These are phyloP conservation scores for Merops nubicus DNA, from an alignment of 2,113 vertebrate species.

Conservation along the genomic window DNA sequence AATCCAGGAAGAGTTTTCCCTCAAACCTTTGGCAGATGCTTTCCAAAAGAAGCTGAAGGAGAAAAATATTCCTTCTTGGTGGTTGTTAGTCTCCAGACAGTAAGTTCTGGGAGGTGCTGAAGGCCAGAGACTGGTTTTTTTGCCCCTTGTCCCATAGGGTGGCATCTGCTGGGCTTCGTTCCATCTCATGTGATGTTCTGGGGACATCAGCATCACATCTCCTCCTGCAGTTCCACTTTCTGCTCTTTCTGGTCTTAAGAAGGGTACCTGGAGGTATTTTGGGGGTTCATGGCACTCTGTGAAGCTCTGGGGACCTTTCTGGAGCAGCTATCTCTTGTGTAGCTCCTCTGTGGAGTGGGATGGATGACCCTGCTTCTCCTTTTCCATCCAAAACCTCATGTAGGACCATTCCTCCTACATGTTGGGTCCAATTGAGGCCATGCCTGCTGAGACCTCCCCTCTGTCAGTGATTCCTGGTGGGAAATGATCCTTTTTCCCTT, in stretches of 20 bases:
- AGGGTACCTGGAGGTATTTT: not conserved
- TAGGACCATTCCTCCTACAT: fast-evolving
- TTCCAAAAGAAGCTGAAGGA: not conserved
- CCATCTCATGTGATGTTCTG: not conserved
- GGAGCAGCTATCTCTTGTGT: not conserved
- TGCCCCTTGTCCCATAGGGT: too few species aligned
- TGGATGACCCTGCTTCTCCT: not conserved
- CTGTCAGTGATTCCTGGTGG: not conserved
- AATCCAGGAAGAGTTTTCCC: not conserved
- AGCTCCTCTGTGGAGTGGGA: not conserved
- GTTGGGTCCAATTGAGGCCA: not conserved
- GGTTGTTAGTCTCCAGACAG: too few species aligned
- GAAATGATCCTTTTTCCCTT: not conserved
- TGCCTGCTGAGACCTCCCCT: not conserved
- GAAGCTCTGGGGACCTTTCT: not conserved
- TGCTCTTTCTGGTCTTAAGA: not conserved
- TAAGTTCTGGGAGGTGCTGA: too few species aligned
- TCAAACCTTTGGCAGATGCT: not conserved
- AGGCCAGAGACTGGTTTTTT: too few species aligned
- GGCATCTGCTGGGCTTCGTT: not conserved
- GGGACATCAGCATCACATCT: not conserved
- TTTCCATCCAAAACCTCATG: not conserved
- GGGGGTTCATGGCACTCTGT: fast-evolving
- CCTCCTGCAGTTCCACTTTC: too few species aligned
- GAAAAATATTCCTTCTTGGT: not conserved